A percentile compares a stretch with the other conserved stretches of the same genome.
These are phyloP conservation scores for Mesorhabditis spiculigera DNA, from an alignment of 2,888 invertebrate species.

Conservation along the genomic window DNA sequence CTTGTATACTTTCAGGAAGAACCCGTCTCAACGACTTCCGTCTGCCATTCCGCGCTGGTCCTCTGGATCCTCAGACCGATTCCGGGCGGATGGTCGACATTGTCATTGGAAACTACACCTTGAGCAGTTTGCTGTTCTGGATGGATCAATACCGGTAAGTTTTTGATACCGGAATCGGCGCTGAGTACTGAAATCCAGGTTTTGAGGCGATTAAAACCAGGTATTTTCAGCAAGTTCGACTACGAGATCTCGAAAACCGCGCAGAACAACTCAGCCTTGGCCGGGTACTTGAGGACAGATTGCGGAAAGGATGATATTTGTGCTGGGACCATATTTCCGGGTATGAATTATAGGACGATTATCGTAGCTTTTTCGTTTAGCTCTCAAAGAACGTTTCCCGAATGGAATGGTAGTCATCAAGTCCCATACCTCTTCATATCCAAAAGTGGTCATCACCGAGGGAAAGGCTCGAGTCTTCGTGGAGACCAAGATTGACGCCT, in stretches of 20 bases:
- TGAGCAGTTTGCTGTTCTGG: slow-evolving; percentile 54
- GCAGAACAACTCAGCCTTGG: slow-evolving; percentile 50
- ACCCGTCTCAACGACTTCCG: slow-evolving; percentile 56
- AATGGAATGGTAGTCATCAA: slow-evolving; percentile 55
- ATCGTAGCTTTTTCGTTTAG: slow-evolving; percentile 15
- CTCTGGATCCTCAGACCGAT: slow-evolving; percentile 29
- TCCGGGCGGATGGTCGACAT: slow-evolving; percentile 54
- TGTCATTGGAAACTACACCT: slow-evolving; percentile 54
- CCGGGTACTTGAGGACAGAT: slow-evolving; percentile 54
- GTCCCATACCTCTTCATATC: slow-evolving; percentile 51
- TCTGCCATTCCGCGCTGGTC: slow-evolving; percentile 48
- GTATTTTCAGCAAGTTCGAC: slow-evolving; percentile 48
- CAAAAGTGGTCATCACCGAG: slow-evolving; percentile 43
- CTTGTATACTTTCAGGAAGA: slow-evolving; percentile 25
- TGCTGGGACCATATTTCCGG: slow-evolving; percentile 56
- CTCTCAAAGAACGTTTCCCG: slow-evolving; percentile 47
- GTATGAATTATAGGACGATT: slow-evolving; percentile 13
- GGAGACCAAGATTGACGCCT: slow-evolving; percentile 55
- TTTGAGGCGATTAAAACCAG: not conserved
- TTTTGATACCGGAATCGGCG: not conserved
- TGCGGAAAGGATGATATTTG: slow-evolving; percentile 54
- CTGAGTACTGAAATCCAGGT: not conserved
- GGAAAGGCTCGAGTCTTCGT: slow-evolving; percentile 50
- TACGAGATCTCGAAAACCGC: slow-evolving; percentile 53
- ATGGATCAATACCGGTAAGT: slow-evolving; percentile 56